These are phyloP conservation scores for Cheilosia pagana DNA, from an alignment of 2,888 invertebrate species.

Conservation along the genomic window DNA sequence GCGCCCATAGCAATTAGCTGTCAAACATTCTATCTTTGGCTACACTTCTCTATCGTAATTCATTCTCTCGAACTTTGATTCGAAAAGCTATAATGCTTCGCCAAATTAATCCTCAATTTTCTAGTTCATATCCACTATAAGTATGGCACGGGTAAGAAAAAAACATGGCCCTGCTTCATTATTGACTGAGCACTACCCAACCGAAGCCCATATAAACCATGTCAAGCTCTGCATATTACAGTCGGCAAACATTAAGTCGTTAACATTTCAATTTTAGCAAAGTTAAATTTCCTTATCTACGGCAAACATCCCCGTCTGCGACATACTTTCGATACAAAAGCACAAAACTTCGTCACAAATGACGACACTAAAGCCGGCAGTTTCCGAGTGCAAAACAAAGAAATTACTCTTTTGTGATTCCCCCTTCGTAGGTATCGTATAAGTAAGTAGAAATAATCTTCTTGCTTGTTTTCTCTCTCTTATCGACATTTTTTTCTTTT, in stretches of 20 bases:
- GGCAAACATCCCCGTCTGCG: slow-evolving; percentile 5
- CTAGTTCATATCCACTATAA: neutral
- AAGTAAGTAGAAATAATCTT: too few species aligned
- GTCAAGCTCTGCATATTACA: slow-evolving; percentile 21
- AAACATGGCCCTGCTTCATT: neutral
- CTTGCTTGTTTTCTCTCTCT: neutral
- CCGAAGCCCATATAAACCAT: slow-evolving; percentile 1
- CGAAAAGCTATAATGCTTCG: too few species aligned
- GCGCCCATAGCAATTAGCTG: too few species aligned
- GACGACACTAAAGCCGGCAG: slow-evolving; percentile 13
- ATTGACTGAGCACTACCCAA: slow-evolving; percentile 20
- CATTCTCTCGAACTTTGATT: too few species aligned
- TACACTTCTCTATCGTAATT: too few species aligned
- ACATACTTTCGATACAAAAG: slow-evolving; percentile 1
- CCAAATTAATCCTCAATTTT: slow-evolving; percentile 1
- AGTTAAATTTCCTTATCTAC: slow-evolving; percentile 11
- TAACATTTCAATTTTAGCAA: neutral
- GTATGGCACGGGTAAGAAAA: neutral
- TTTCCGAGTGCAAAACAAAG: slow-evolving; percentile 1
- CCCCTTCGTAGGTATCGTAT: neutral
- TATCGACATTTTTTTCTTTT: slow-evolving; percentile 4
- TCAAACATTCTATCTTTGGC: too few species aligned
- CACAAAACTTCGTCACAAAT: slow-evolving; percentile 5
- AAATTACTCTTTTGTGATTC: slow-evolving; percentile 11
- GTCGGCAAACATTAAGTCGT: neutral